Percentiles rank a stretch among this genome's conserved stretches.
Evolutionary conservation across 1,140 invertebrate genomes (phyloP).

Genomic region (Pseudomyrmex pallidus): DNA sequence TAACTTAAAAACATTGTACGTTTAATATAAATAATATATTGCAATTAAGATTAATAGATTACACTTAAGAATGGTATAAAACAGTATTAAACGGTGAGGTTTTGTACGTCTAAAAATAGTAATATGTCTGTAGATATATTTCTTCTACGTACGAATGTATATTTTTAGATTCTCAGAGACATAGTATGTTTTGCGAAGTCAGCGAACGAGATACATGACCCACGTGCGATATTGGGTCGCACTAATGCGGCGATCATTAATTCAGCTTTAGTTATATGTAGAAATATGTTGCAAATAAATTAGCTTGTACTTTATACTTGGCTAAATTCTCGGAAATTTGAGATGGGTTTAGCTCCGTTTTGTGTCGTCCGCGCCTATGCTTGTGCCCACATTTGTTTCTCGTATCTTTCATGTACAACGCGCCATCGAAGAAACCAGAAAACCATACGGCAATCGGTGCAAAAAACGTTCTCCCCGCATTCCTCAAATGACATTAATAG

Average conservation of each 20-base stretch:
- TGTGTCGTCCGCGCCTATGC: neutral
- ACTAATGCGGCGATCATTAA: neutral
- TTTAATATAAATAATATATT: no score
- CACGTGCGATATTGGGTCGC: slow-evolving; percentile 2
- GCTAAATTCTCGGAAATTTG: neutral
- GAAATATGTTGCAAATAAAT: slow-evolving; percentile 27
- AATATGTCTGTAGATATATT: neutral
- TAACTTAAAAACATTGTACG: no score
- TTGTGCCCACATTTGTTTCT: slow-evolving; percentile 39
- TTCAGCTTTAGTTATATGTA: slow-evolving; percentile 2
- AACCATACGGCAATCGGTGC: slow-evolving; percentile 14
- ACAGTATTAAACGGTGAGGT: no score
- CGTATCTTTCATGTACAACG: neutral
- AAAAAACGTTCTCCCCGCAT: slow-evolving; percentile 27
- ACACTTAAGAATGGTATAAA: no score
- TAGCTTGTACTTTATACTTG: neutral
- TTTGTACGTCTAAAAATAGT: neutral
- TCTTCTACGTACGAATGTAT: neutral
- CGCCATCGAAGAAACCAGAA: neutral
- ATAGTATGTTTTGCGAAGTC: neutral
- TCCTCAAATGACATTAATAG: slow-evolving; percentile 33
- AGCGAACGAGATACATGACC: neutral
- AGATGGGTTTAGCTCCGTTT: slow-evolving; percentile 1
- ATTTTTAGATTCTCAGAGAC: neutral
- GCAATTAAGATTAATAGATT: no score